Percentiles rank a stretch among this genome's conserved stretches.
phyloP scores from a whole-genome alignment of 2,888 invertebrate species.

The Camponotus fellah region DNA sequence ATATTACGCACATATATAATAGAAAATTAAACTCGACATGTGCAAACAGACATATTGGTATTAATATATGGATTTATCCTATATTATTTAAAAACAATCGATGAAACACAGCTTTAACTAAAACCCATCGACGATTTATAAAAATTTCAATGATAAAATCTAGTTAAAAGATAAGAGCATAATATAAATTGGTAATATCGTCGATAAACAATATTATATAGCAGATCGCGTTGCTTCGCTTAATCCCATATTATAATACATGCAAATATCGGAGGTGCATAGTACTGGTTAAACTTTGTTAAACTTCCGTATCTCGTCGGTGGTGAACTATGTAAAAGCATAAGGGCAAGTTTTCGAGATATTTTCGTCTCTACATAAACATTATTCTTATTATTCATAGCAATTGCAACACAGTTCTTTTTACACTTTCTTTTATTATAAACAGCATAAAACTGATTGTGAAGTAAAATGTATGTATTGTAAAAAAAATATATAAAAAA shows the following conservation, averaged over 20 bases:
- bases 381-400: conserved; percentile 50
- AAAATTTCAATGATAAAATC: conserved; percentile 15
- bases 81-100: conserved; percentile 36
- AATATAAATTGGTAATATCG: conserved; percentile 31
- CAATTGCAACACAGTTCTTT: conserved; percentile 22
- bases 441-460: background rate
- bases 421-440: background rate
- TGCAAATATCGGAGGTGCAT: conserved; percentile 47
- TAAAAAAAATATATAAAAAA: no score
- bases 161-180: conserved; percentile 7
- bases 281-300: conserved; percentile 46
- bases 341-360: conserved; percentile 30
- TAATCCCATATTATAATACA: conserved; percentile 48
- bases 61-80: conserved; percentile 37
- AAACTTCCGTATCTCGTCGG: conserved; percentile 50
- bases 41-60: conserved; percentile 15
- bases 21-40: conserved; percentile 36
- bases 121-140: background rate
- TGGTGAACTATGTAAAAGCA: conserved; percentile 46
- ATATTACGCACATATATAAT: conserved; percentile 9
- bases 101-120: conserved; percentile 11
- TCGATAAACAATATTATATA: conserved; percentile 43
- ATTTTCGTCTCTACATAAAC: conserved; percentile 43
- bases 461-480: background rate
- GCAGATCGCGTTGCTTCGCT: conserved; percentile 41